Evolutionary conservation across 2,797 vertebrate species (phyloP), one percentile per base, ranked within the genome.

Genomic region (Hypotaenidia okinawae): DNA sequence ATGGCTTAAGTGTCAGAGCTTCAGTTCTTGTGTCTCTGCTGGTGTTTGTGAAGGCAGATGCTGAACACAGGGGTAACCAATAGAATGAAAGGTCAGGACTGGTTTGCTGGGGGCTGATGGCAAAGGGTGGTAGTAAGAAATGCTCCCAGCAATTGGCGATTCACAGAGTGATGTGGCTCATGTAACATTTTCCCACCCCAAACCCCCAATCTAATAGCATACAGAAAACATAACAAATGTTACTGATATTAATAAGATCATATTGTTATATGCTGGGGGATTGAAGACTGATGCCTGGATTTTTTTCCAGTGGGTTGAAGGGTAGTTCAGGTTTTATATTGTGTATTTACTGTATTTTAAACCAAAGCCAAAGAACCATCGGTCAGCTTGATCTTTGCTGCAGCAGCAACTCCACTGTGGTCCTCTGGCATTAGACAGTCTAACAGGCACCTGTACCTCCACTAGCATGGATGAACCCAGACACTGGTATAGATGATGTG

Each of bases 251-350:
- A 45, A 59, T 69, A 3, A 87, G 79, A 18, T 70, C 88, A 22
- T 27, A 5, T 57, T 79, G 23, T 22, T 79, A 16, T 21, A 8
- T 0, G 0, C 22, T 57, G 22, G 35, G 43, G 57, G 43, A 43
- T 19, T 64, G 82, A 74, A 79, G 68, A 39, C n/a, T 74, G 89
- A 43, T 85, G 39, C 63, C 79, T 63, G 52, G 23, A 35, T 94
- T 90, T 93, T 93, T 89, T 84, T 70, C 74, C 59, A 47, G 55
- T 37, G 55, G 78, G 32, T 49, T 73, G 51, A 83, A 63, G 22
- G 43, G 39, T 87, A 19, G 32, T 43, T 88, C 39, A 28, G 32
- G 17, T 16, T 89, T 89, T 28, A 11, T 9, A 62, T 57, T 76
- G 18, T 68, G 63, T 84, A 23, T 84, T 76, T 59, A 22, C 69